phyloP scores from a whole-genome alignment of 2,113 vertebrate genomes.

The Dicrurus megarhynchus region DNA sequence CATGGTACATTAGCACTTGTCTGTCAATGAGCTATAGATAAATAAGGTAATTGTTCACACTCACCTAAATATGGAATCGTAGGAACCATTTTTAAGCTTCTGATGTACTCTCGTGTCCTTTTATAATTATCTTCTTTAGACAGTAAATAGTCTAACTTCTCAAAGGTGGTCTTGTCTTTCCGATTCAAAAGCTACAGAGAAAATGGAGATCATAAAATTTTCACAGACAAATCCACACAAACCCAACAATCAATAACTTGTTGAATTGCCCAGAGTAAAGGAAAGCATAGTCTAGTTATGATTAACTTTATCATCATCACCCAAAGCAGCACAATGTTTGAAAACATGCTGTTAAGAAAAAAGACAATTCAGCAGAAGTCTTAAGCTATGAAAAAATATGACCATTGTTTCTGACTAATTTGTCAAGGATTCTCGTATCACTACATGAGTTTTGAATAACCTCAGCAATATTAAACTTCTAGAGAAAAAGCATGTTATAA shows the following conservation, averaged over 20 bases:
- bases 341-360: not conserved
- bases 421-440: not conserved
- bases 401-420: not conserved
- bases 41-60: constrained; percentile 25
- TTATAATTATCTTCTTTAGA: constrained; percentile 96
- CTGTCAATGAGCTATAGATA: not conserved
- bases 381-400: not conserved
- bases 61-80: constrained; percentile 93
- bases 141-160: constrained; percentile 91
- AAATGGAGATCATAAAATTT: not conserved
- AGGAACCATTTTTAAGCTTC: constrained; percentile 91
- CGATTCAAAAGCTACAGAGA: constrained; percentile 85
- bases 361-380: not conserved
- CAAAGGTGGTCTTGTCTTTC: constrained; percentile 92
- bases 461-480: not conserved
- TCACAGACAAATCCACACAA: not conserved
- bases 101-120: constrained; percentile 88
- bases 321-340: not conserved
- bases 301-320: not conserved
- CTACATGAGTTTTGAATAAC: not conserved
- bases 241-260: not conserved
- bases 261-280: not conserved
- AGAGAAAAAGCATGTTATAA: not conserved
- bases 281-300: not conserved
- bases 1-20: not conserved